Evolutionary conservation across 2,113 vertebrate species (phyloP).

Genomic region (Bothrops jararaca): DNA sequence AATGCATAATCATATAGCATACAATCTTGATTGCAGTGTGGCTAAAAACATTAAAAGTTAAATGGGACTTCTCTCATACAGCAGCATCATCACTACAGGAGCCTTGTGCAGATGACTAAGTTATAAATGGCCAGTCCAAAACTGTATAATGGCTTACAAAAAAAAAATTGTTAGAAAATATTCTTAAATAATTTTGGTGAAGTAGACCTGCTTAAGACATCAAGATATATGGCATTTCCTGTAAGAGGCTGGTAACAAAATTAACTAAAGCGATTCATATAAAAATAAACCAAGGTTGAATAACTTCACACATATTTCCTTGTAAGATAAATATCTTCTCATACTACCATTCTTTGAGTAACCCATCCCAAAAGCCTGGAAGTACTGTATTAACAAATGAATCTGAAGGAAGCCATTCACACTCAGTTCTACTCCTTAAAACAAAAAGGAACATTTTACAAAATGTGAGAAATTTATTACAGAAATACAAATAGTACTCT

Average conservation of each 20-base stretch:
- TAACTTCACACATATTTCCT: neutral
- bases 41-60: neutral
- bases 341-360: neutral
- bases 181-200: neutral
- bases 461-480: conserved; percentile 32
- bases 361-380: neutral
- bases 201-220: neutral
- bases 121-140: neutral
- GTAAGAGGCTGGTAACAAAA: neutral
- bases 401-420: conserved; percentile 21
- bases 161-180: neutral
- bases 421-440: conserved; percentile 43
- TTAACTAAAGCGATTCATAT: neutral
- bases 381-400: conserved; percentile 34
- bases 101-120: neutral
- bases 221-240: neutral
- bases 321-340: neutral
- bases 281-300: neutral
- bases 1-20: neutral
- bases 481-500: conserved; percentile 34
- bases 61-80: neutral
- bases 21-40: neutral
- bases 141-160: neutral
- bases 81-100: neutral
- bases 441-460: conserved; percentile 19